A percentile compares a stretch with the other conserved stretches of the same genome.
These are phyloP conservation scores for Hipparchia sbordonii DNA, from an alignment of 2,888 invertebrate genomes.

Conservation along the genomic window DNA sequence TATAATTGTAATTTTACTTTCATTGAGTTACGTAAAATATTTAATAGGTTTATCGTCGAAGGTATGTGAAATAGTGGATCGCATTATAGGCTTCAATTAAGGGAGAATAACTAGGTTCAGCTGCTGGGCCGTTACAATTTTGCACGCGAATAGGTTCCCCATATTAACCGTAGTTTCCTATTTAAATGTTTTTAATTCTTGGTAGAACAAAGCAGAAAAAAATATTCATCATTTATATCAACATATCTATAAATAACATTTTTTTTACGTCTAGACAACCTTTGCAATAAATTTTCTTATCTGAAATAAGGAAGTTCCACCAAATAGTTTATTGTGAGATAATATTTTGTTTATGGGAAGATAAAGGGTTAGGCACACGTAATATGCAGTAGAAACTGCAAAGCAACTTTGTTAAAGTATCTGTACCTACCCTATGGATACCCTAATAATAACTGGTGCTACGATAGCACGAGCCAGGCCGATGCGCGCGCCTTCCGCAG, in stretches of 20 bases:
- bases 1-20: constrained; percentile 31
- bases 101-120: constrained; percentile 63
- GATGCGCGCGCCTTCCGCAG: neutral
- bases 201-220: neutral
- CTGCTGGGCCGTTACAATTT: constrained; percentile 69
- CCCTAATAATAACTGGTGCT: constrained; percentile 5
- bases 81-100: constrained; percentile 67
- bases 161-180: neutral
- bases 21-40: constrained; percentile 29
- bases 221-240: no score
- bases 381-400: no score
- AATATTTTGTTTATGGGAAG: no score
- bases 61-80: constrained; percentile 46
- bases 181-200: neutral
- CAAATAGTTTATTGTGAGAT: no score
- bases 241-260: no score
- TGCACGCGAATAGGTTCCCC: constrained; percentile 61
- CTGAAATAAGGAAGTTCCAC: no score
- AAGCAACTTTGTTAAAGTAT: no score
- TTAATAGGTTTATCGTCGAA: constrained; percentile 35
- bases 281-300: no score
- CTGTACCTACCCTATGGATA: neutral
- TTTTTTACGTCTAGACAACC: no score
- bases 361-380: no score
- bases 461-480: neutral